Evolutionary conservation across 2,888 invertebrate genomes (phyloP), one percentile per base, ranked within the genome.

Genomic region (Harmothoe impar): DNA sequence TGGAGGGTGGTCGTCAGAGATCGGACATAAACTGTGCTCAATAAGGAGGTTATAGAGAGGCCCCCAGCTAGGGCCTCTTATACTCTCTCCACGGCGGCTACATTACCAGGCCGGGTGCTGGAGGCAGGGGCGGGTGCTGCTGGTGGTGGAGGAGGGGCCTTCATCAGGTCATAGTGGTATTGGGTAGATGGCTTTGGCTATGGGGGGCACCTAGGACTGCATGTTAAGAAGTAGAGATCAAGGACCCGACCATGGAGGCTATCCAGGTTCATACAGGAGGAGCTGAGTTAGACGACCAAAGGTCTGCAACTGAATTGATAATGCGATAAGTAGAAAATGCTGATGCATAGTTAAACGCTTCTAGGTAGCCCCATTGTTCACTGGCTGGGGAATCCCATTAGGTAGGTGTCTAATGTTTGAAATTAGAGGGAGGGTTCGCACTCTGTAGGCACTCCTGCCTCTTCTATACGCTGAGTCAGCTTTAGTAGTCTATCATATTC

Each of bases 21-120:
- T 86, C 86, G 86, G 86, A 31, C 86, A 86, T 86, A 81, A 81
- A 81, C 81, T 81, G 35, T n/a, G n/a, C 43, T 81, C 81, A 81
- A 81, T 81, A 43, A 33, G 43, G 43, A 81, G 81, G 81, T 81
- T 43, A 81, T 81, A 35, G 81, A 81, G 81, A 81, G 35, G 35
- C 15, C 20, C 35, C 15, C 23, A 81, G 33, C 72, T 7, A 15
- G 72, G 29, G 5, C 35, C 81, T 81, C 81, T 81, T 81, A 81
- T 81, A 23, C 43, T 35, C 20, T 23, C 81, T 43, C 35, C 17
- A 29, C 29, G 77, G 77, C 20, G 81, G 43, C 72, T 29, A 29
- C 72, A 72, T 72, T 29, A 15, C 31, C 29, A 29, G 72, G 43
- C 43, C 10, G 72, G 72, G 72, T 17, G 29, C n/a, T 20, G 25